These are phyloP conservation scores for Tuberolachnus salignus DNA, from an alignment of 2,888 invertebrate genomes.

Conservation along the genomic window DNA sequence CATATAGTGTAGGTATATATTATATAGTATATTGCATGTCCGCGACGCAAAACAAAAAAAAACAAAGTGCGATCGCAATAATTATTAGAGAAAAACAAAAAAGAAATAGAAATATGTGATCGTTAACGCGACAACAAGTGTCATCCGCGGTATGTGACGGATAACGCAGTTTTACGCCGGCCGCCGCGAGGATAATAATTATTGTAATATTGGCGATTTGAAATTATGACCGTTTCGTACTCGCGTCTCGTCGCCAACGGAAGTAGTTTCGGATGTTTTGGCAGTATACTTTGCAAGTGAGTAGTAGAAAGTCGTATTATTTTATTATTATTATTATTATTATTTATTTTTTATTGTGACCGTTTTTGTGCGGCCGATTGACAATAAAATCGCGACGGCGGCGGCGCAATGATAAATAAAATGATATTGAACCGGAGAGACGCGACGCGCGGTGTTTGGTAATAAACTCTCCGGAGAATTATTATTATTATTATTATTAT, in stretches of 20 bases:
- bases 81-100: too few species aligned
- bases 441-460: too few species aligned
- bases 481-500: too few species aligned
- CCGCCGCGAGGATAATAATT: background rate
- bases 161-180: background rate
- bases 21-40: background rate
- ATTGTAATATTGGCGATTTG: constrained; percentile 21
- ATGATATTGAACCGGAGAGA: too few species aligned
- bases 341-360: too few species aligned
- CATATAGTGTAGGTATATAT: too few species aligned
- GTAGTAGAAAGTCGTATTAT: constrained; percentile 60
- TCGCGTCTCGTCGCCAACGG: constrained; percentile 90
- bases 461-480: too few species aligned
- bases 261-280: constrained; percentile 91
- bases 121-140: background rate
- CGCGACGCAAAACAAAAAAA: background rate
- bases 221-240: constrained; percentile 83
- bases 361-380: background rate
- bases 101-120: too few species aligned
- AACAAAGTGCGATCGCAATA: background rate
- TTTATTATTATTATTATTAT: too few species aligned
- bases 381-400: too few species aligned
- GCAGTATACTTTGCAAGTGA: constrained; percentile 87
- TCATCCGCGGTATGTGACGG: constrained; percentile 30
- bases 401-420: too few species aligned